Percentiles rank a stretch among this genome's conserved stretches.
Evolutionary conservation across 2,888 invertebrate genomes (phyloP).

Genomic region (Erannis defoliaria): DNA sequence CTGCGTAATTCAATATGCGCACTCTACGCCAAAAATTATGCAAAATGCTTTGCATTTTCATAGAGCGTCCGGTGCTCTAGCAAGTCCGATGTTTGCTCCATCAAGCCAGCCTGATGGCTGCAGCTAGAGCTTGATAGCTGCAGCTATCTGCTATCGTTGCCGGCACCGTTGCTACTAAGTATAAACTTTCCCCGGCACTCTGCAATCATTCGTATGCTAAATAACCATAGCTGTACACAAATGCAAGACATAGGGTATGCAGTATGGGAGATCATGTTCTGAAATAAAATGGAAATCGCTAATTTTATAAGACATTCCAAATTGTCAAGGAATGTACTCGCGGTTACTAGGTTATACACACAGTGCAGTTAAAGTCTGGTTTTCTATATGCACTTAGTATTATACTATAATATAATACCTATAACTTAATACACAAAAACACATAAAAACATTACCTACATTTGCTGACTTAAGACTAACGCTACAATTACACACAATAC

Average conservation of each 20-base stretch:
- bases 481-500: too few species aligned
- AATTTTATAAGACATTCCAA: too few species aligned
- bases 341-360: too few species aligned
- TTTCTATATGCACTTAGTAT: too few species aligned
- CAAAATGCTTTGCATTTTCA: conserved; percentile 3
- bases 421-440: too few species aligned
- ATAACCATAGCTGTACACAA: conserved; percentile 35
- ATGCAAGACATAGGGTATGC: conserved; percentile 4
- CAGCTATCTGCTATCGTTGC: conserved; percentile 15
- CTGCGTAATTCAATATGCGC: background rate
- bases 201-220: conserved; percentile 45
- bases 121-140: background rate
- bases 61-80: background rate
- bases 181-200: conserved; percentile 29
- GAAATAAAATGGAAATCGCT: too few species aligned
- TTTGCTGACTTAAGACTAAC: too few species aligned
- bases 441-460: too few species aligned
- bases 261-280: conserved; percentile 13
- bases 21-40: conserved; percentile 12
- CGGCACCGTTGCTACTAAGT: conserved; percentile 19
- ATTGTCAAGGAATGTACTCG: too few species aligned
- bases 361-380: too few species aligned
- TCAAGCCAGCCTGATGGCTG: background rate
- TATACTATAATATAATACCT: too few species aligned
- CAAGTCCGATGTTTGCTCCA: background rate